These are phyloP conservation scores for Epirrhoe alternata DNA, from an alignment of 2,888 invertebrate genomes.

Conservation along the genomic window DNA sequence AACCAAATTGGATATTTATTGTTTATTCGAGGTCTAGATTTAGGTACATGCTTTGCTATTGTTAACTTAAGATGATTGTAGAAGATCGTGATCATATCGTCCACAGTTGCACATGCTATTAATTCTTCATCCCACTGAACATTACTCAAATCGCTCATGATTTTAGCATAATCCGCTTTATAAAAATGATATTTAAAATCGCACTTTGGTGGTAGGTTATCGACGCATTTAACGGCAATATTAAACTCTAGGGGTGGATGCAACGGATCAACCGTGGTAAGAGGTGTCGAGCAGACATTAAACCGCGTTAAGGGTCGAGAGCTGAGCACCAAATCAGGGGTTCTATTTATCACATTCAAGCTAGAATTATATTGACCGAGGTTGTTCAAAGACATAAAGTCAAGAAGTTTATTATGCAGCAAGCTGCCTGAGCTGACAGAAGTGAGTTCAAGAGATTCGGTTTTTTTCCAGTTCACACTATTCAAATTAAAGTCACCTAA, in stretches of 20 bases:
- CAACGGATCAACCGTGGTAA: not conserved
- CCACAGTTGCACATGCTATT: not conserved
- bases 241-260: not conserved
- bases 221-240: not conserved
- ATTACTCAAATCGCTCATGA: no score
- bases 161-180: not conserved
- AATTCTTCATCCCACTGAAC: not conserved
- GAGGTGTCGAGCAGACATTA: not conserved
- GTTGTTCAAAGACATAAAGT: not conserved
- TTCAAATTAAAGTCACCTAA: no score
- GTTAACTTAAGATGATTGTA: no score
- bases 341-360: not conserved
- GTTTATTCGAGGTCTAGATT: not conserved
- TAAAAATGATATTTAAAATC: not conserved
- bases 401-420: slow-evolving; percentile 30
- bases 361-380: no score
- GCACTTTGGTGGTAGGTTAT: not conserved
- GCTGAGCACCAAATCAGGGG: not conserved
- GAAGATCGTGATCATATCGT: not conserved
- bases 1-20: not conserved
- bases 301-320: not conserved
- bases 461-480: not conserved
- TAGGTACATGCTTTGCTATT: not conserved
- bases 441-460: not conserved
- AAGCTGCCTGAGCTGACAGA: slow-evolving; percentile 29